Base-by-base conservation (phyloP, 2,113 vertebrate genomes). In the Pitta sordida region DNA sequence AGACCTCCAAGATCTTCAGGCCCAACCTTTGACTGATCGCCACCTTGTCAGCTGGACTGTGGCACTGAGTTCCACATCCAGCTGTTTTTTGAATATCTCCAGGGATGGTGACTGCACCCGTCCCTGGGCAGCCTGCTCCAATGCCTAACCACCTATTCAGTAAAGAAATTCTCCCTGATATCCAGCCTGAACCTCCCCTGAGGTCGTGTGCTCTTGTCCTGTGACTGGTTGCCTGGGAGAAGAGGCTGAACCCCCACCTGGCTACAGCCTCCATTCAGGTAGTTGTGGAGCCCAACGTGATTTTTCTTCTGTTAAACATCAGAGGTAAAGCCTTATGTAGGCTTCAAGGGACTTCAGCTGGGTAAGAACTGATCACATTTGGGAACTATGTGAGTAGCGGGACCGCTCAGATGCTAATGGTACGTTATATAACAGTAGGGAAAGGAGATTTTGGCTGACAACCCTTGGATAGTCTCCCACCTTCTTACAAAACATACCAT, bases 391-490 rank as follows among this genome's bases (percentile, higher is more conserved):
- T 71, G 62, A 75, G 55, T 8, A 53, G 53, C 1, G 26, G 53
- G 36, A 91, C 37, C 29, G 21, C 32, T 76, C 32, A 11, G n/a
- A 65, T 19, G 6, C 32, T 79, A 59, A 58, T 2, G 2, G 21
- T 7, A 3, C 0, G 0, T 90, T 89, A 49, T 65, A 44, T 36
- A 78, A 24, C 14, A 69, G 37, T n/a, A 46, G n/a, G 32, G 55
- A 91, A 62, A 24, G 41, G 67, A 87, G 41, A 69, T 87, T 85
- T 83, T 91, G 67, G 63, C 70, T 84, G 64, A 88, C 67, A 85
- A 56, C 3, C 24, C 43, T 83, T 78, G 82, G 59, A 39, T 20
- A 55, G 15, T 18, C 30, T 87, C 63, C 41, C 59, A 80, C 0
- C 8, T 73, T 92, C 70, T 91, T 90, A 77, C 5, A 79, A 87